phyloP scores from a whole-genome alignment of 1,140 invertebrate species.

The Paralvinella palmiformis region DNA sequence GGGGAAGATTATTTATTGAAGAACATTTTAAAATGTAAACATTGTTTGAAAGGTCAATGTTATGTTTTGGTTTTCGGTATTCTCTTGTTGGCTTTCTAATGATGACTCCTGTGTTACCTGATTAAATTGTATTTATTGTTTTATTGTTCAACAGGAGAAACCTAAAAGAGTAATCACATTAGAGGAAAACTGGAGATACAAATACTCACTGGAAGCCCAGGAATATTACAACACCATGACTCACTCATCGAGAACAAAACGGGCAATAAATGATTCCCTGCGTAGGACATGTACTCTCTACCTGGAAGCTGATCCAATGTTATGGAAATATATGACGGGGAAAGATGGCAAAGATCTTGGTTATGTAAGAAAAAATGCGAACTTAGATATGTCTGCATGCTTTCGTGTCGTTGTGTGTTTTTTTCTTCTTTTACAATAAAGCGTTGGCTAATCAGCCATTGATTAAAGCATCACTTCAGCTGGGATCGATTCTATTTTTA shows the following conservation, averaged over 20 bases:
- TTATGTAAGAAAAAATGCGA: constrained; percentile 13
- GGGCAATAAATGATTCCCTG: not conserved
- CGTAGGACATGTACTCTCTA: constrained; percentile 76
- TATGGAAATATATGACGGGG: constrained; percentile 80
- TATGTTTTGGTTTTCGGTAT: too few species aligned
- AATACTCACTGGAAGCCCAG: not conserved
- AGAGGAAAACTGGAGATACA: not conserved
- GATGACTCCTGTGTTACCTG: not conserved
- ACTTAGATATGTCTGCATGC: not conserved
- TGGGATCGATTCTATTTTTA: constrained; percentile 16
- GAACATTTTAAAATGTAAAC: too few species aligned
- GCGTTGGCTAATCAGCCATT: not conserved
- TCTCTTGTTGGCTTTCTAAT: too few species aligned
- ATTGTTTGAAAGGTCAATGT: too few species aligned
- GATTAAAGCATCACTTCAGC: not conserved
- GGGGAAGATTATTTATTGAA: too few species aligned
- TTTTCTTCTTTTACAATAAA: not conserved
- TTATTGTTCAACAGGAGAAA: too few species aligned
- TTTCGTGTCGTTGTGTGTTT: not conserved
- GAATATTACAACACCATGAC: not conserved
- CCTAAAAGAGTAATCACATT: too few species aligned
- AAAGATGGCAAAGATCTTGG: constrained; percentile 20
- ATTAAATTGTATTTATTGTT: not conserved
- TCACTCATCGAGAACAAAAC: not conserved
- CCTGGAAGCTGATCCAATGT: constrained; percentile 94